Evolutionary conservation across 2,113 vertebrate species (phyloP).

Genomic region (Halichoeres trimaculatus): DNA sequence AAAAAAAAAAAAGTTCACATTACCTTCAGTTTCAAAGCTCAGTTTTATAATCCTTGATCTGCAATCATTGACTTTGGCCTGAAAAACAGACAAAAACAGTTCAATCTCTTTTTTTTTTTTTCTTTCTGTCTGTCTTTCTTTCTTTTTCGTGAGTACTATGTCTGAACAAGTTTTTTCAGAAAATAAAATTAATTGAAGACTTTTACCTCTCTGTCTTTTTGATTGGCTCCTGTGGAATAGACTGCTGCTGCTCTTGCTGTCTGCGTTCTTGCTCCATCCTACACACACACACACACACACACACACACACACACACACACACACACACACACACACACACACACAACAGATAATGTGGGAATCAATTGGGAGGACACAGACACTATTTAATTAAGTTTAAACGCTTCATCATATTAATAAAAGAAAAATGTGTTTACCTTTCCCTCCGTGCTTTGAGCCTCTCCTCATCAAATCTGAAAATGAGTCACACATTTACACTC

Average conservation of each 20-base stretch:
- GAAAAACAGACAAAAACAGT: slow-evolving; percentile 36
- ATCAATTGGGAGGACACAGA: not conserved
- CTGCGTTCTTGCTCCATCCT: slow-evolving; percentile 83
- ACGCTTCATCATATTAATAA: not conserved
- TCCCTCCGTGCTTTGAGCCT: slow-evolving; percentile 91
- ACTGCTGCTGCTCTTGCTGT: slow-evolving; percentile 70
- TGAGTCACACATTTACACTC: slow-evolving; percentile 14
- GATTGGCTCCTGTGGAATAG: slow-evolving; percentile 60
- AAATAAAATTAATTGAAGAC: not conserved
- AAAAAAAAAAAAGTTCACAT: slow-evolving; percentile 6
- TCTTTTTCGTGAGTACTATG: too few species aligned
- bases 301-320: slow-evolving; percentile 36
- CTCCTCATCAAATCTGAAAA: slow-evolving; percentile 93
- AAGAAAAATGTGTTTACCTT: slow-evolving; percentile 81
- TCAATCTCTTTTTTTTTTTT: too few species aligned
- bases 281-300: slow-evolving; percentile 49
- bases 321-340: slow-evolving; percentile 24
- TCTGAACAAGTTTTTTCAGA: not conserved
- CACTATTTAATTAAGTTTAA: not conserved
- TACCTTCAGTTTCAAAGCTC: slow-evolving; percentile 39
- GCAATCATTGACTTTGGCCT: slow-evolving; percentile 77
- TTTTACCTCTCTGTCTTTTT: slow-evolving; percentile 78
- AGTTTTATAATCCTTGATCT: slow-evolving; percentile 64
- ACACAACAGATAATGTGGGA: not conserved
- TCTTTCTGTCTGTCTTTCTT: too few species aligned